Conservation (phyloP, 2,113 vertebrate genomes). For the Callaeas wilsoni region DNA sequence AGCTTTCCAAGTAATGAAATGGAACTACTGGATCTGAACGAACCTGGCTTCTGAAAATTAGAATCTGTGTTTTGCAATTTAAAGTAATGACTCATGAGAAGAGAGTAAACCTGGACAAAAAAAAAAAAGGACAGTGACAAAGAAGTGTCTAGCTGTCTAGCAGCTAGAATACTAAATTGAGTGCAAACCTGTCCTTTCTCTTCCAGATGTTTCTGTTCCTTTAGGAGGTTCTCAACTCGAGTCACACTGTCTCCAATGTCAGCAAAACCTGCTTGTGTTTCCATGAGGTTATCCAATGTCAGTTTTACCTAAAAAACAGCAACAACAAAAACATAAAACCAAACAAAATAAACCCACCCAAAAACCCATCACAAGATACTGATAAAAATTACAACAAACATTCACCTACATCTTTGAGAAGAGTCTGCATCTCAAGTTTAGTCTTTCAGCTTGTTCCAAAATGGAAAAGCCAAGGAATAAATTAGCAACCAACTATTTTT, state of each 20-base stretch:
- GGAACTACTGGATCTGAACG: background rate
- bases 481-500: background rate
- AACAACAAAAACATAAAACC: background rate
- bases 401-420: background rate
- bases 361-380: background rate
- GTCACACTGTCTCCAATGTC: slow-evolving; percentile 79
- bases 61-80: background rate
- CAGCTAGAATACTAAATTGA: background rate
- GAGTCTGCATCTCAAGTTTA: background rate
- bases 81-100: background rate
- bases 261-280: slow-evolving; percentile 73
- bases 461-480: background rate
- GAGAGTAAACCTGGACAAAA: background rate
- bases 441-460: background rate
- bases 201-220: slow-evolving; percentile 81
- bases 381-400: background rate
- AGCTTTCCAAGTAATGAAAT: background rate
- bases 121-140: background rate
- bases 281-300: slow-evolving; percentile 77
- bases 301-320: slow-evolving; percentile 79
- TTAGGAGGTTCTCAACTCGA: slow-evolving; percentile 81
- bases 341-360: background rate
- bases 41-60: background rate
- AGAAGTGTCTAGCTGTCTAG: background rate
- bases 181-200: slow-evolving; percentile 83